Base-by-base conservation (phyloP, 2,888 invertebrate species). In the Drosophila colorata region DNA sequence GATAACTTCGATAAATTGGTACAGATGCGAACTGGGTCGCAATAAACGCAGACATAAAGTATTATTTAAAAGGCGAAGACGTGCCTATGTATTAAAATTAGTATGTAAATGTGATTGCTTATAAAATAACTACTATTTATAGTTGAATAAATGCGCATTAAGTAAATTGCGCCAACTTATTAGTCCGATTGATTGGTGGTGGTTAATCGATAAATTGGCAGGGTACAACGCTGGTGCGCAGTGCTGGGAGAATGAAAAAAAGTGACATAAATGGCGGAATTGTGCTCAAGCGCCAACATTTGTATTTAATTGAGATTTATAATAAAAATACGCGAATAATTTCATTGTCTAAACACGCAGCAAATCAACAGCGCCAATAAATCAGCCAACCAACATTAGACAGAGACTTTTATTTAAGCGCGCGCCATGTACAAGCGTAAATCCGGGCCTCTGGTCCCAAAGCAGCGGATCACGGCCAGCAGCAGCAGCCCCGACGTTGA, bases 261-360 rank as follows among this genome's bases (percentile, higher is more conserved):
- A 91, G 84, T 85, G 90, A 90, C 89, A 88, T 82, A 88, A 91
- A 91, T 91, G 92, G 92, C 92, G 91, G 91, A 89, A 79, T 85
- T 73, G 77, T 86, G 82, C 88, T 84, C 86, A 80, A 90, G 89
- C 83, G 84, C 89, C 87, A 85, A 87, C 80, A 87, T 86, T 87
- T 67, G 78, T 80, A 87, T 89, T 89, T 88, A 83, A 86, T 89
- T 90, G 80, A 71, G 68, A 77, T 60, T 74, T 74, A 69, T 77
- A 74, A 57, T 61, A 65, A 74, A 72, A 69, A 75, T 65, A 66
- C 31, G 59, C 16, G 47, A 70, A 55, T 46, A 71, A 52, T 57
- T 69, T 69, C 46, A 37, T 53, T 64, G 43, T 52, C 53, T 9
- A 47, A 63, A 52, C 44, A 51, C 65, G 61, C 37, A 63, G 61